Percentiles rank a stretch among this genome's conserved stretches.
phyloP scores from a whole-genome alignment of 1,140 invertebrate species.

The Megalonaias nervosa region DNA sequence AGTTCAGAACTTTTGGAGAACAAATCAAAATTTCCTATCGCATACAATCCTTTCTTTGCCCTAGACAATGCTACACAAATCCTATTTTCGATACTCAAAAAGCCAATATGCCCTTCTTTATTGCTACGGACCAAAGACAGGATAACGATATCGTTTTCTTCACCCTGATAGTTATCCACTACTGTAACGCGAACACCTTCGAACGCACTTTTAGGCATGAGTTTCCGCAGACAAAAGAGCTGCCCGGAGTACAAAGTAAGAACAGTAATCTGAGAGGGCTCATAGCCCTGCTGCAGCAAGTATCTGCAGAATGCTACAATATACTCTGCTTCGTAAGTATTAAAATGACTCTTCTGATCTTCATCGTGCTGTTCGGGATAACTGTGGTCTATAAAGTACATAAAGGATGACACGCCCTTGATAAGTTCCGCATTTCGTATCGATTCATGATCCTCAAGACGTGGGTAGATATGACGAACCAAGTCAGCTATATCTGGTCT shows the following conservation, averaged over 20 bases:
- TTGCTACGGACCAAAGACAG: constrained; percentile 85
- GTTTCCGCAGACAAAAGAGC: constrained; percentile 50
- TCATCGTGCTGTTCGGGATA: constrained; percentile 48
- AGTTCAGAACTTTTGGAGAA: constrained; percentile 69
- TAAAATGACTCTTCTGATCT: constrained; percentile 64
- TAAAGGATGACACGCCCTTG: constrained; percentile 61
- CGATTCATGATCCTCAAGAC: constrained; percentile 59
- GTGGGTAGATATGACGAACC: constrained; percentile 68
- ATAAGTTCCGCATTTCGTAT: constrained; percentile 60
- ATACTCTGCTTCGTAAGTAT: constrained; percentile 65
- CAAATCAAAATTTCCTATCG: constrained; percentile 80
- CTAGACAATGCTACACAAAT: constrained; percentile 78
- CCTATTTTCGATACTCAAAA: constrained; percentile 76
- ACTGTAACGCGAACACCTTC: constrained; percentile 74
- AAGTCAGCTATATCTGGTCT: constrained; percentile 66
- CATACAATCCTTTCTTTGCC: constrained; percentile 81
- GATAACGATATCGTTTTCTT: constrained; percentile 88
- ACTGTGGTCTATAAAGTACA: constrained; percentile 68
- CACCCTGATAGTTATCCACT: constrained; percentile 83
- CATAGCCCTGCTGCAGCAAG: constrained; percentile 67
- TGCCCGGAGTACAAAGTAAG: constrained; percentile 51
- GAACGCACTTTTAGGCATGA: constrained; percentile 47
- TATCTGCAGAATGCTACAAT: constrained; percentile 57
- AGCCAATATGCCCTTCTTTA: constrained; percentile 79
- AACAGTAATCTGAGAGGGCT: constrained; percentile 15